Conservation (phyloP, 2,113 vertebrate genomes). For the Cololabis saira region DNA sequence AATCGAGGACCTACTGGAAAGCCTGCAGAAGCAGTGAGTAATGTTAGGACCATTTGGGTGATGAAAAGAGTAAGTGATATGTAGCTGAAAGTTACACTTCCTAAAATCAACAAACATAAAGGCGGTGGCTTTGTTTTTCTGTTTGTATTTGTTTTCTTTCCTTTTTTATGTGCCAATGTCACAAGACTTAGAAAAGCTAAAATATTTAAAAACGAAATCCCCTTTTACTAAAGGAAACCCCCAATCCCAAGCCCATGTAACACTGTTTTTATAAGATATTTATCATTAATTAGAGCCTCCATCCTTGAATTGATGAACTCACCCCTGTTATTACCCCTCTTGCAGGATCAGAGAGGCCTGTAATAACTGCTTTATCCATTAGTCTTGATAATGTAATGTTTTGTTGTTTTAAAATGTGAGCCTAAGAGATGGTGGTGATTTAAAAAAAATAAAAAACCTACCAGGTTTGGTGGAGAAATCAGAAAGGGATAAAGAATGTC, state of each 20-base stretch:
- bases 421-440: constrained; percentile 43
- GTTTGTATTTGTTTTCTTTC: too few relatives aligned
- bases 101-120: constrained; percentile 36
- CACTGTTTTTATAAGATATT: constrained; percentile 61
- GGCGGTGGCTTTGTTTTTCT: constrained; percentile 30
- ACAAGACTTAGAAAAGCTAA: constrained; percentile 28
- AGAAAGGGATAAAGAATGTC: constrained; percentile 55
- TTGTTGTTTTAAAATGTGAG: constrained; percentile 60
- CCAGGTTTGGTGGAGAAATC: constrained; percentile 34
- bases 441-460: too few relatives aligned
- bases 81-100: constrained; percentile 78
- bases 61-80: constrained; percentile 79
- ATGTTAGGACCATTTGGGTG: constrained; percentile 40
- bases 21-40: constrained; percentile 89
- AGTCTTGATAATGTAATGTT: constrained; percentile 63
- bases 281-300: constrained; percentile 50
- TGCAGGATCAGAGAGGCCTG: constrained; percentile 68
- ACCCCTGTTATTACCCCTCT: constrained; percentile 69
- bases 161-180: constrained; percentile 33
- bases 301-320: constrained; percentile 43
- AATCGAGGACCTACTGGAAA: constrained; percentile 93
- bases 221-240: constrained; percentile 46
- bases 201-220: constrained; percentile 56
- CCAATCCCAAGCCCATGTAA: constrained; percentile 47
- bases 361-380: constrained; percentile 66